A percentile compares a stretch with the other conserved stretches of the same genome.
Evolutionary conservation across 2,113 vertebrate species (phyloP).

Genomic region (Rhineura floridana): DNA sequence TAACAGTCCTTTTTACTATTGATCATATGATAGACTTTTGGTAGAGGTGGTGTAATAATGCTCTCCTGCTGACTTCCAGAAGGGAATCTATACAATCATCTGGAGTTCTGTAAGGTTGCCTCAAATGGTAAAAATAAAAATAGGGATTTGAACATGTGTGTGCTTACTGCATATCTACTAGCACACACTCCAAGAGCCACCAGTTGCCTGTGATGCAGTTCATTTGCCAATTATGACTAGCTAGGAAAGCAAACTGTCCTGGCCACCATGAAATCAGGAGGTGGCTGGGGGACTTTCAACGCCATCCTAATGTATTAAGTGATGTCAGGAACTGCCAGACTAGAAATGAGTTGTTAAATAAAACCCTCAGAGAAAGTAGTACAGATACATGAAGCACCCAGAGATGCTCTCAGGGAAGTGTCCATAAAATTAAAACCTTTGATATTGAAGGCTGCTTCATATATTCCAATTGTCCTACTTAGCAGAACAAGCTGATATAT

Average conservation of each 20-base stretch:
- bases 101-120: not conserved
- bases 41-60: not conserved
- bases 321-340: not conserved
- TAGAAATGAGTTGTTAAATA: not conserved
- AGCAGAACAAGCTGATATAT: no score
- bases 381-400: not conserved
- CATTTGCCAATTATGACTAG: not conserved
- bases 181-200: not conserved
- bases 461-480: no score
- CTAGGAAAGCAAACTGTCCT: not conserved
- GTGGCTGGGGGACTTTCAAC: not conserved
- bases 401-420: not conserved
- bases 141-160: not conserved
- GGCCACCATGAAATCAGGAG: not conserved
- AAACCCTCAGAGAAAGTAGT: not conserved
- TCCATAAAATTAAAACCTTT: no score
- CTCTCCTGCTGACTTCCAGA: not conserved
- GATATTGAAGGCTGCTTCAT: no score
- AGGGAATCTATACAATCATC: not conserved
- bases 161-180: not conserved
- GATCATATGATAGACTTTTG: not conserved
- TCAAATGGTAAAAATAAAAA: not conserved
- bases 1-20: not conserved
- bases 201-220: not conserved
- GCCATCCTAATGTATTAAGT: conserved; percentile 5